phyloP scores from a whole-genome alignment of 2,113 vertebrate species.

The Nestor notabilis region DNA sequence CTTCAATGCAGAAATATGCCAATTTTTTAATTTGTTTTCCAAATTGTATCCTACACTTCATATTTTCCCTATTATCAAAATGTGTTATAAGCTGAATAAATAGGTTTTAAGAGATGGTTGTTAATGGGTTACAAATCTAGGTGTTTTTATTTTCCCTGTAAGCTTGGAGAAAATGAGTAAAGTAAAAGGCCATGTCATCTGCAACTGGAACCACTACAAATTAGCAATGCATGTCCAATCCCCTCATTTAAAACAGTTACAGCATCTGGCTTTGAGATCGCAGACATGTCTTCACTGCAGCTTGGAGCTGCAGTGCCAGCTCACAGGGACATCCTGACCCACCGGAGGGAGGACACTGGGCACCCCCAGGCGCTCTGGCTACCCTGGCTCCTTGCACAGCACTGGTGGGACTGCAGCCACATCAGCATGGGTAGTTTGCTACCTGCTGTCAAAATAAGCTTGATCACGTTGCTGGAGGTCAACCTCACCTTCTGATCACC shows the following conservation, averaged over 20 bases:
- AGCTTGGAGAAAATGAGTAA: background rate
- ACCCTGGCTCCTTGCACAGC: background rate
- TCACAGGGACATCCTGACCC: background rate
- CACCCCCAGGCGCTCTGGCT: background rate
- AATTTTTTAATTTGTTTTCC: background rate
- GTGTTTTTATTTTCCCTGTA: background rate
- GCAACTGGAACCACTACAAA: background rate
- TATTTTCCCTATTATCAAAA: background rate
- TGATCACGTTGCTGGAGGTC: background rate
- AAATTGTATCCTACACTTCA: background rate
- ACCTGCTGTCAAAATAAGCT: background rate
- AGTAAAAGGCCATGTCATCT: background rate
- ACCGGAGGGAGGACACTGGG: fast-evolving
- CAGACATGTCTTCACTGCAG: background rate
- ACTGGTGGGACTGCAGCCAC: background rate
- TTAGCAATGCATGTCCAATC: background rate
- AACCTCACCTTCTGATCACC: background rate
- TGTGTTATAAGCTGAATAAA: background rate
- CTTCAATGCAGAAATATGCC: background rate
- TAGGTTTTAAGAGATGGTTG: background rate
- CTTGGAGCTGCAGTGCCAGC: background rate
- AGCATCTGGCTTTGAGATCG: background rate
- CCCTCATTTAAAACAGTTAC: background rate
- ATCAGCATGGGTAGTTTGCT: background rate
- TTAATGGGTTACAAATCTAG: background rate